Evolutionary conservation across 2,888 invertebrate species (phyloP).

Genomic region (Gari tellinella): DNA sequence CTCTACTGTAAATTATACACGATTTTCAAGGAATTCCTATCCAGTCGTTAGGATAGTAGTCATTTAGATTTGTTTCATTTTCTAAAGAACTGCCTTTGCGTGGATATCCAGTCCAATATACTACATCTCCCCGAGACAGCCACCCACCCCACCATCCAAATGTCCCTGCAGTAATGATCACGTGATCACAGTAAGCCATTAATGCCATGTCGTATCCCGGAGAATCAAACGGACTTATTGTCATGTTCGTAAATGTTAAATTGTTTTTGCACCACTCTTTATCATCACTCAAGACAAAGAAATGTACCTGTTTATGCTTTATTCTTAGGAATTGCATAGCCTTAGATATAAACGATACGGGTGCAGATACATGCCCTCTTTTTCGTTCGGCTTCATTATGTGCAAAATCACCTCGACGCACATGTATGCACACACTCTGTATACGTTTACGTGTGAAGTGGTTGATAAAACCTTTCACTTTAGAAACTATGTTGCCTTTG

Average conservation of each 20-base stretch:
- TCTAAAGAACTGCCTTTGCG: constrained; percentile 30
- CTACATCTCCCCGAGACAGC: constrained; percentile 38
- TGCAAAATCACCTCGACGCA: no score
- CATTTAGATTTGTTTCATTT: constrained; percentile 5
- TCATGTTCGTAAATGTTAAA: constrained; percentile 22
- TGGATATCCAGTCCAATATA: constrained; percentile 40
- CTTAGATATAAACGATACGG: constrained; percentile 21
- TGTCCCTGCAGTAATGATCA: no score
- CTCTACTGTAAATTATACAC: no score
- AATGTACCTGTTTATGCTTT: constrained; percentile 18
- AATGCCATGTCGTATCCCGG: constrained; percentile 35
- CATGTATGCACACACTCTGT: no score
- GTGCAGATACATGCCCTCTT: no score
- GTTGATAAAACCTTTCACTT: no score
- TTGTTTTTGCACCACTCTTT: no score
- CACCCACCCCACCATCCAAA: constrained; percentile 58
- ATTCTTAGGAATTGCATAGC: constrained; percentile 26
- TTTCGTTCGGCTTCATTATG: no score
- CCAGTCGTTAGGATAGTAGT: constrained; percentile 40
- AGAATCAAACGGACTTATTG: constrained; percentile 13
- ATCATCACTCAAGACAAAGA: constrained; percentile 44
- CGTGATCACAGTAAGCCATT: no score
- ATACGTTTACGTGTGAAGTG: no score
- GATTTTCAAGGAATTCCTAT: no score
- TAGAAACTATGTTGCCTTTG: no score